These are phyloP conservation scores for Pseudochirops corinnae DNA, from an alignment of 2,797 vertebrate species.

Conservation along the genomic window DNA sequence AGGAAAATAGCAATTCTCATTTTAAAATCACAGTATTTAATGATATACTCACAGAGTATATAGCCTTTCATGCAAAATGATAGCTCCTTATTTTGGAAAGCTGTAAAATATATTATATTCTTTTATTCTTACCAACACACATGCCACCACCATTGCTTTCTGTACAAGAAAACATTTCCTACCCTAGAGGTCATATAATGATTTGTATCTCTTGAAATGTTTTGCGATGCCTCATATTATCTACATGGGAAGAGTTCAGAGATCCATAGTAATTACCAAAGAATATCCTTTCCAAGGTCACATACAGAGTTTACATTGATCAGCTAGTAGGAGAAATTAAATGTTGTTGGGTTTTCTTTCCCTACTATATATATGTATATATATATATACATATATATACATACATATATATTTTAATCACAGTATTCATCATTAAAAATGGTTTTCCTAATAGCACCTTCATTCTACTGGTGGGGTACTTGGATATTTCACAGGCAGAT, in stretches of 20 bases:
- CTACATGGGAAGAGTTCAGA: slow-evolving; percentile 50
- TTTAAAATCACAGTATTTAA: neutral
- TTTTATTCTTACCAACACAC: neutral
- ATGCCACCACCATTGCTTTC: neutral
- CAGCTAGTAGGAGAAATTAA: slow-evolving; percentile 57
- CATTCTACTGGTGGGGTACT: slow-evolving; percentile 54
- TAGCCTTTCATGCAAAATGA: slow-evolving; percentile 10
- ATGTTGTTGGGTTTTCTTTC: slow-evolving; percentile 43
- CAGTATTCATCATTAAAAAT: slow-evolving; percentile 54
- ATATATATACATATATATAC: too few species aligned
- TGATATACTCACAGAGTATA: neutral
- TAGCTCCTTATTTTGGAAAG: slow-evolving; percentile 32
- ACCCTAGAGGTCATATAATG: neutral
- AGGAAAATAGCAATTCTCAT: neutral
- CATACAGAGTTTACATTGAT: slow-evolving; percentile 43
- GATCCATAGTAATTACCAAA: slow-evolving; percentile 39
- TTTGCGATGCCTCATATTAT: neutral
- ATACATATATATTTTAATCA: slow-evolving; percentile 56
- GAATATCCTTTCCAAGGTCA: slow-evolving; percentile 26
- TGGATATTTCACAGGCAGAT: slow-evolving; percentile 68
- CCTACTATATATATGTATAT: neutral
- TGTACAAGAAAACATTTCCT: neutral
- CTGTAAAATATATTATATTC: neutral
- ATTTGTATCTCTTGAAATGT: slow-evolving; percentile 42
- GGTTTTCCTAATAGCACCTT: slow-evolving; percentile 50